These are phyloP conservation scores for Trachelus troglodyta DNA, from an alignment of 2,888 invertebrate species.

Conservation along the genomic window DNA sequence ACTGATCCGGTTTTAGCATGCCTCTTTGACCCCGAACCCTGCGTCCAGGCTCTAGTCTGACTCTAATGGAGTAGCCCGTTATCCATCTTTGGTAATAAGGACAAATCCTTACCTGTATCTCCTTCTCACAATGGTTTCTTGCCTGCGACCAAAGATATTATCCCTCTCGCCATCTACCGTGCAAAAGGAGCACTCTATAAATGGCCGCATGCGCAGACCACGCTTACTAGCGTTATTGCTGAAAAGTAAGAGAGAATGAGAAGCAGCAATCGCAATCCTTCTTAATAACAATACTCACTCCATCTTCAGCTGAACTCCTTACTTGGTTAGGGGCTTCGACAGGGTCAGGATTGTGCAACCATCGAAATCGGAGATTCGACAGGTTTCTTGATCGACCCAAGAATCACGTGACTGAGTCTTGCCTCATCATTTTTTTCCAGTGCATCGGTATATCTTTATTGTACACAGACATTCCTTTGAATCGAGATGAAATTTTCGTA, in stretches of 20 bases:
- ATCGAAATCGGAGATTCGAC: neutral
- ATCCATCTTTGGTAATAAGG: neutral
- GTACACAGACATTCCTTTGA: neutral
- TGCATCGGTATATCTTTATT: neutral
- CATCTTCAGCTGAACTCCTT: neutral
- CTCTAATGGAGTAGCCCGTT: neutral
- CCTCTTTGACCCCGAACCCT: neutral
- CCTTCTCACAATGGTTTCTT: neutral
- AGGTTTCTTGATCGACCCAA: constrained; percentile 1
- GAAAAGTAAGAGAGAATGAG: neutral
- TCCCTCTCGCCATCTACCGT: neutral
- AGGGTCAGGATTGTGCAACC: constrained; percentile 4
- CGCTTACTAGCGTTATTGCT: neutral
- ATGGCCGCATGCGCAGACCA: neutral
- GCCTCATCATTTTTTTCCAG: neutral
- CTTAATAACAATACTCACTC: neutral
- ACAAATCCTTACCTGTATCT: neutral
- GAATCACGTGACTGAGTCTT: neutral
- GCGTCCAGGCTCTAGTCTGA: neutral
- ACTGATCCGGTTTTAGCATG: neutral
- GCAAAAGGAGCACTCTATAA: neutral
- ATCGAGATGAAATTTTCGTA: neutral
- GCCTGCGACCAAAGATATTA: neutral
- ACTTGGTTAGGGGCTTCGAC: constrained; percentile 1
- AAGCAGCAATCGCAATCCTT: neutral